These are phyloP conservation scores for Schizopygopsis pylzovi DNA, from an alignment of 2,797 vertebrate genomes.

Conservation along the genomic window DNA sequence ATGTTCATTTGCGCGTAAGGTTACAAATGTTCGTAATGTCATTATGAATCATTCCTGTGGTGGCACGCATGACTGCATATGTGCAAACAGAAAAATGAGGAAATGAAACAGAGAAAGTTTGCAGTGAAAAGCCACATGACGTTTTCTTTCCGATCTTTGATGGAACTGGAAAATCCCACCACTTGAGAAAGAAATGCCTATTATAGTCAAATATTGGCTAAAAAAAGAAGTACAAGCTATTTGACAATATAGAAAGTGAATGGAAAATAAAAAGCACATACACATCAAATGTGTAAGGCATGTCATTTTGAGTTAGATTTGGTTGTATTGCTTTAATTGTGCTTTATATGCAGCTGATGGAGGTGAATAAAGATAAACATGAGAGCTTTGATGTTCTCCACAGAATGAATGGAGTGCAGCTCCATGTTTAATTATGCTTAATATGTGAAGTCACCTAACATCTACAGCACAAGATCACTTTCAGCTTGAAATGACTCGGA, in stretches of 20 bases:
- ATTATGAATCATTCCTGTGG: conserved; percentile 13
- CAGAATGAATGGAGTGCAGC: background rate
- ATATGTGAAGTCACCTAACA: background rate
- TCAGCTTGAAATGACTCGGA: background rate
- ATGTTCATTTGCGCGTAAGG: background rate
- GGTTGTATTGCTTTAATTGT: background rate
- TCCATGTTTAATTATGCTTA: background rate
- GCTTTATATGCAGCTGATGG: background rate
- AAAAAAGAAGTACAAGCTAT: background rate
- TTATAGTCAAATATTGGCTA: background rate
- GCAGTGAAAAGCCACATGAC: background rate
- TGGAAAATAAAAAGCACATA: background rate
- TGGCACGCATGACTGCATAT: background rate
- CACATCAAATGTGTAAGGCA: background rate
- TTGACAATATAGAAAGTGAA: background rate
- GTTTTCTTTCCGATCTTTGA: background rate
- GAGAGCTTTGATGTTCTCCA: conserved; percentile 11
- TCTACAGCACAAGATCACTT: background rate
- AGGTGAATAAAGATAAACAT: background rate
- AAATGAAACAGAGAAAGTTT: background rate
- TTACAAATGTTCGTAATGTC: background rate
- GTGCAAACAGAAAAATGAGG: conserved; percentile 14
- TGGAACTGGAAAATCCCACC: conserved; percentile 3
- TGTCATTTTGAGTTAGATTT: background rate
- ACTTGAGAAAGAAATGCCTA: conserved; percentile 12